Evolutionary conservation across 2,113 vertebrate genomes (phyloP).

Genomic region (Arvicanthis niloticus): DNA sequence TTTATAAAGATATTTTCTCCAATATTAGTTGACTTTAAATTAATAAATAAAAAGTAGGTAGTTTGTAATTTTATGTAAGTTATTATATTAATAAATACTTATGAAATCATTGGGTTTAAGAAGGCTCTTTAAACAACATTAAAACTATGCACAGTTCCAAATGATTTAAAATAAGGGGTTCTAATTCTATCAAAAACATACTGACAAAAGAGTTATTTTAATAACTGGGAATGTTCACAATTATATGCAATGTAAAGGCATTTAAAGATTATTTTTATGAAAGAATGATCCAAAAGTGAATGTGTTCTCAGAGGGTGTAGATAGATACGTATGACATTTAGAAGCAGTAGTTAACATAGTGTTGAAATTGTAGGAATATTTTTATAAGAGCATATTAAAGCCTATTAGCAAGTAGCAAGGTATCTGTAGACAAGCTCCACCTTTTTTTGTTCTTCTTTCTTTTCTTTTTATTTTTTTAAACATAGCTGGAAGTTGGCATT

Average conservation of each 20-base stretch:
- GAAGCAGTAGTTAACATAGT: neutral
- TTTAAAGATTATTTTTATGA: neutral
- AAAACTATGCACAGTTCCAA: neutral
- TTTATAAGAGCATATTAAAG: constrained; percentile 1
- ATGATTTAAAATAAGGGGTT: neutral
- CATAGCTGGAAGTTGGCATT: neutral
- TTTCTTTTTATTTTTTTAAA: neutral
- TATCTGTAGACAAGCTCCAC: neutral
- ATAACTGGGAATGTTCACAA: neutral
- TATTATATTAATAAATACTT: neutral
- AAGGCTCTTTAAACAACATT: neutral
- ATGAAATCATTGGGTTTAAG: neutral
- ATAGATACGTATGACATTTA: neutral
- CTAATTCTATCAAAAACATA: constrained; percentile 9
- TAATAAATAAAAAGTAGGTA: neutral
- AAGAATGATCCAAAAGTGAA: neutral
- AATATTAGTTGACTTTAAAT: neutral
- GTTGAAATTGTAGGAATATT: neutral
- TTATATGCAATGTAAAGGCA: neutral
- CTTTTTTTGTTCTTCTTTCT: neutral
- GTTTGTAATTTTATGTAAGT: neutral
- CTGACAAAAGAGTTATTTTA: neutral
- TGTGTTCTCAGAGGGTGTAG: neutral
- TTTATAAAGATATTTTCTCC: neutral
- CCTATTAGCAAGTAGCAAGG: neutral